Base-by-base conservation (phyloP, 2,797 vertebrate genomes). In the Cynodonichthys magdalenae region DNA sequence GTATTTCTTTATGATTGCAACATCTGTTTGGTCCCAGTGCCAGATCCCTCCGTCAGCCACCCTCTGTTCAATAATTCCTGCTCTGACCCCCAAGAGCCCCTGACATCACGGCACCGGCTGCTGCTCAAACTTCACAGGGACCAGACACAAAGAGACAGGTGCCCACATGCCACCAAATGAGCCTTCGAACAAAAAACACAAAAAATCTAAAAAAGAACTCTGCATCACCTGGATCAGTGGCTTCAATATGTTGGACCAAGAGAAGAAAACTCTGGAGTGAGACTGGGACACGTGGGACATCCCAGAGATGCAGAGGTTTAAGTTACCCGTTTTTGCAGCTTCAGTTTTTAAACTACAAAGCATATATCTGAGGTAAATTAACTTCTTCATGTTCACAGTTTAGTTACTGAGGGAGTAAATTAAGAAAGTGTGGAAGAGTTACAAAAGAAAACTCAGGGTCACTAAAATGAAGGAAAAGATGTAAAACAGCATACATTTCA, bases 1-100 rank as follows among this genome's bases (percentile, higher is more conserved):
- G 87, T 86, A 88, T 93, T 93, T 93, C 90, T 92, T 92, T 90
- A 90, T 89, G 92, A 93, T 93, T 90, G 89, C 89, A 91, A 92
- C 93, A 94, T 94, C 92, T 92, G 93, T 88, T 92, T 86, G 88
- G 86, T 92, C 88, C 87, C 87, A 82, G 87, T 84, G 90, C 87
- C 89, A 90, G 83, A 80, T 90, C 77, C 59, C 79, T 80, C 85
- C 79, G 90, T 91, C 92, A 92, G 88, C 91, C 87, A 88, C 90
- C 84, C 87, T 83, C 84, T 88, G 88, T 91, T 94, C 87, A 93
- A 92, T 92, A 89, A 92, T 92, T 93, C 80, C 90, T 88, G 80
- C 79, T 75, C 80, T 82, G 83, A 91, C 89, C 87, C 91, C 75
- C 77, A 79, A 87, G 89, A 92, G 89, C 75, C 80, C 52, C 67